These are phyloP conservation scores for Hydrolagus colliei DNA, from an alignment of 2,797 vertebrate genomes.

Conservation along the genomic window DNA sequence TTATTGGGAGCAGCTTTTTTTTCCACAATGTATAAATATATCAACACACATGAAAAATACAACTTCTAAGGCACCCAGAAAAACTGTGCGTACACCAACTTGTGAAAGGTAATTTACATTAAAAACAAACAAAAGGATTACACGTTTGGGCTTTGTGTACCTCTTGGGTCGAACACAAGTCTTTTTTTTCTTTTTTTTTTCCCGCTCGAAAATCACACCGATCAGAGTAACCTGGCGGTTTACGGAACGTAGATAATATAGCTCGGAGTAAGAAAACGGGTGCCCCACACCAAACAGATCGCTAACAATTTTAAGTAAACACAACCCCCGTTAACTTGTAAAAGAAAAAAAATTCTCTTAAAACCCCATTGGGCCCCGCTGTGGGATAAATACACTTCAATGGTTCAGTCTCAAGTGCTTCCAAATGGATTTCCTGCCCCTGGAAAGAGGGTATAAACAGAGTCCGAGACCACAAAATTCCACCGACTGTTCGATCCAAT, in stretches of 20 bases:
- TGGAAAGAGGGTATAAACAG: neutral
- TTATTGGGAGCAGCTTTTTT: constrained; percentile 76
- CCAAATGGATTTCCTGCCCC: neutral
- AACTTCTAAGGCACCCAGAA: constrained; percentile 86
- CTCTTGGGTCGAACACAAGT: constrained; percentile 62
- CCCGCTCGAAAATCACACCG: constrained; percentile 53
- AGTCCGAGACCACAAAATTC: too few species aligned
- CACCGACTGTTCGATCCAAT: too few species aligned
- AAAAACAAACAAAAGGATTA: constrained; percentile 54
- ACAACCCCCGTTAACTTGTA: constrained; percentile 22
- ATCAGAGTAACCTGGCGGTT: constrained; percentile 27
- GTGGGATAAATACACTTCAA: constrained; percentile 24
- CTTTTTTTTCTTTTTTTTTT: constrained; percentile 53
- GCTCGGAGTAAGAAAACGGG: constrained; percentile 63
- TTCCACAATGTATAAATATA: constrained; percentile 77
- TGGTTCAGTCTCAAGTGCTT: neutral
- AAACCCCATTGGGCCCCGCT: constrained; percentile 21
- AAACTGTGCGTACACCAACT: constrained; percentile 71
- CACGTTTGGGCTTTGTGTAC: constrained; percentile 63
- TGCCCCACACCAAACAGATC: constrained; percentile 46
- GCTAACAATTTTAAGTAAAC: constrained; percentile 58
- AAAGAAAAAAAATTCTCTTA: constrained; percentile 1
- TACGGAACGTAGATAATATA: constrained; percentile 45
- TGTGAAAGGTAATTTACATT: too few species aligned
- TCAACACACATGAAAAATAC: constrained; percentile 81